Conservation (phyloP, 2,797 vertebrate genomes). For the Lutjanus campechanus region DNA sequence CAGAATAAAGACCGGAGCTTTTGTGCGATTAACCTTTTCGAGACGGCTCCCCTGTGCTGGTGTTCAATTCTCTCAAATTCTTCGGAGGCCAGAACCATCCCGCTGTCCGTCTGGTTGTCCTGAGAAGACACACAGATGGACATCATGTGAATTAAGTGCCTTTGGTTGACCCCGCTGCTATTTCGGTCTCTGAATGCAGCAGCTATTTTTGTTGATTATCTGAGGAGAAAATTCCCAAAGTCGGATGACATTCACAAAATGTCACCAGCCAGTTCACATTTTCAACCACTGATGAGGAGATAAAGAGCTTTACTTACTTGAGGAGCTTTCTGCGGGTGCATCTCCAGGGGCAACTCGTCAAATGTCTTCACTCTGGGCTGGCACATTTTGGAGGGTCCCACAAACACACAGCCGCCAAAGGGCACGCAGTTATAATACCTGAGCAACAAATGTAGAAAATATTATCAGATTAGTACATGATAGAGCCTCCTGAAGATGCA, state of each 20-base stretch:
- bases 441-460: slow-evolving; percentile 9
- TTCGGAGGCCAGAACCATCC: slow-evolving; percentile 98
- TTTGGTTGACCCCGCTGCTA: background rate
- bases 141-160: slow-evolving; percentile 11
- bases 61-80: slow-evolving; percentile 96
- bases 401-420: slow-evolving; percentile 91
- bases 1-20: background rate
- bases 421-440: slow-evolving; percentile 99
- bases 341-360: slow-evolving; percentile 93
- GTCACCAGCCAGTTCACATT: slow-evolving; percentile 32
- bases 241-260: slow-evolving; percentile 28
- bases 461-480: background rate
- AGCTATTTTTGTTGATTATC: slow-evolving; percentile 25
- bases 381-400: slow-evolving; percentile 88
- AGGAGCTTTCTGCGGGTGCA: slow-evolving; percentile 89
- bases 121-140: slow-evolving; percentile 77
- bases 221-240: slow-evolving; percentile 1
- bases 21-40: slow-evolving; percentile 86
- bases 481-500: background rate
- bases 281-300: slow-evolving; percentile 1
- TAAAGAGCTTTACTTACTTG: slow-evolving; percentile 84
- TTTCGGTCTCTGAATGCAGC: background rate
- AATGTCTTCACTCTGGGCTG: slow-evolving; percentile 95
- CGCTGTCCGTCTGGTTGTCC: slow-evolving; percentile 99
- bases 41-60: slow-evolving; percentile 87